Evolutionary conservation across 2,113 vertebrate species (phyloP).

Genomic region (Spermophilus dauricus): DNA sequence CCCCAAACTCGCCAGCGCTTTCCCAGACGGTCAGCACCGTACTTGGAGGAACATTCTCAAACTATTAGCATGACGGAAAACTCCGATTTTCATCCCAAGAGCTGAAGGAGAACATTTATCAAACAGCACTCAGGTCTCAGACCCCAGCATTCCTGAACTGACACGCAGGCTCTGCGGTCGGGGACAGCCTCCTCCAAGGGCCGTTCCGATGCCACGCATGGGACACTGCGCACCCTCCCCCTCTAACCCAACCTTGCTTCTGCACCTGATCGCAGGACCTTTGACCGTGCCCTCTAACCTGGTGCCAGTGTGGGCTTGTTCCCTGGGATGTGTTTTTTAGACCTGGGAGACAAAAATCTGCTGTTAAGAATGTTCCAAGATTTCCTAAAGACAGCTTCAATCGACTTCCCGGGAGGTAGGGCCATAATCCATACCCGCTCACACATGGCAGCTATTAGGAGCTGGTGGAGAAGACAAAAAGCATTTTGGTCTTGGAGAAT

Average conservation of each 20-base stretch:
- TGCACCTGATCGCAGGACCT: not conserved
- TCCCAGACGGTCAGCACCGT: not conserved
- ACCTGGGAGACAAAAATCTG: constrained; percentile 22
- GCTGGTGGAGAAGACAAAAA: constrained; percentile 55
- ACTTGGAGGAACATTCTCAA: not conserved
- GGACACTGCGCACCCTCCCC: no score
- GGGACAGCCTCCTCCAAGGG: accelerated
- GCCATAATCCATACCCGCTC: not conserved
- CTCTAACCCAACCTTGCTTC: accelerated
- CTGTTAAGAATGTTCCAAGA: not conserved
- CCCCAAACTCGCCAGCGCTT: not conserved
- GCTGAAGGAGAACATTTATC: not conserved
- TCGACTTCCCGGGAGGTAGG: constrained; percentile 25
- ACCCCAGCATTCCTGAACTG: not conserved
- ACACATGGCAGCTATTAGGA: constrained; percentile 83
- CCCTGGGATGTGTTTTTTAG: not conserved
- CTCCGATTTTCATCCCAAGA: not conserved
- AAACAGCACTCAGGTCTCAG: not conserved
- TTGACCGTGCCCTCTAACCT: not conserved
- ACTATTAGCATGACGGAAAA: not conserved
- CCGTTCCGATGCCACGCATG: accelerated
- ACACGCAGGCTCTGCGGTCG: accelerated
- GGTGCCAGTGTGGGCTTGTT: not conserved
- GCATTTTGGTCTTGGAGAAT: constrained; percentile 62
- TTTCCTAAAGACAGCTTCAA: constrained; percentile 20